These are phyloP conservation scores for Antitype chi DNA, from an alignment of 2,888 invertebrate genomes.

Conservation along the genomic window DNA sequence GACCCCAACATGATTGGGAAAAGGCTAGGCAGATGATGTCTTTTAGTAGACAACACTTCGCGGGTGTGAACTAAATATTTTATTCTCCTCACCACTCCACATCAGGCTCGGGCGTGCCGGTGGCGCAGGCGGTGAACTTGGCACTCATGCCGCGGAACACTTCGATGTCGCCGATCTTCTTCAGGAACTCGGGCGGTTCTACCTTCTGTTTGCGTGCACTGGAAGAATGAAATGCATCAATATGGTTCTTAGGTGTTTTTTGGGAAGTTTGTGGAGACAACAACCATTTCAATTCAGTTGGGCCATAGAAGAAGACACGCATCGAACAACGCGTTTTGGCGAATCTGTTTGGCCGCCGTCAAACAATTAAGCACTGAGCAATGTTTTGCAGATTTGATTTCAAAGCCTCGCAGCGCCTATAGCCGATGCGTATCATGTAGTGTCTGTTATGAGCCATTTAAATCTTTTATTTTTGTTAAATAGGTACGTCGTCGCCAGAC, in stretches of 20 bases:
- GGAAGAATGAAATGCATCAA: background rate
- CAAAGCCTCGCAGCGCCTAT: background rate
- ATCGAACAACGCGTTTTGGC: background rate
- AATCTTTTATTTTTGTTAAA: background rate
- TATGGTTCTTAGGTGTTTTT: background rate
- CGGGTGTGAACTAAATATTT: background rate
- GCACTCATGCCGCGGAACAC: constrained; percentile 96
- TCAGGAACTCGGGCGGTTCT: constrained; percentile 96
- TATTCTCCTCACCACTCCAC: constrained; percentile 90
- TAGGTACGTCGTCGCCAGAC: background rate
- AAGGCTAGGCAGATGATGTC: too few relatives aligned
- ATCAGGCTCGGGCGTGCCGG: constrained; percentile 96
- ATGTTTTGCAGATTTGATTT: background rate
- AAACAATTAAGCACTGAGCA: background rate
- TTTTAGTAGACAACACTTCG: background rate
- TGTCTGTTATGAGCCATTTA: too few relatives aligned
- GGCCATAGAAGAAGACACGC: background rate
- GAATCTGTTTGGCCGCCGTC: background rate
- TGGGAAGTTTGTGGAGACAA: background rate
- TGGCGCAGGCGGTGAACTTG: constrained; percentile 98
- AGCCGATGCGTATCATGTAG: background rate
- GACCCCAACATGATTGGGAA: too few relatives aligned
- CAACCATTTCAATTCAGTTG: background rate
- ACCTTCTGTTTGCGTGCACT: constrained; percentile 94
- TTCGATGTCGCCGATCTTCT: constrained; percentile 97